These are phyloP conservation scores for Rhodophaea formosa DNA, from an alignment of 2,888 invertebrate species.

Conservation along the genomic window DNA sequence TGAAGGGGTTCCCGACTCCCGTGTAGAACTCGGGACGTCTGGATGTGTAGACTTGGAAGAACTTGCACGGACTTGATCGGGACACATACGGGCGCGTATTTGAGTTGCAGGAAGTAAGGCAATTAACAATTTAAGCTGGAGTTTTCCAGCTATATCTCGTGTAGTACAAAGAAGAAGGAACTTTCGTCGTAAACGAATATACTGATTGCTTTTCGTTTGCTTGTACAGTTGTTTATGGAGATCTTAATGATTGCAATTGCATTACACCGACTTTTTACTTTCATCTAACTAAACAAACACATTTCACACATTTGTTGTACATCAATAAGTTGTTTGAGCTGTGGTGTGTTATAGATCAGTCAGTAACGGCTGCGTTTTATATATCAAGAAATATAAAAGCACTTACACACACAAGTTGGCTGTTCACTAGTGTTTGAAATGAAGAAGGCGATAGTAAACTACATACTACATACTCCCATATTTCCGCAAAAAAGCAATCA, in stretches of 20 bases:
- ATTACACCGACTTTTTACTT: too few relatives aligned
- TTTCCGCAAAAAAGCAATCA: too few relatives aligned
- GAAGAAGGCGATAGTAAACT: too few relatives aligned
- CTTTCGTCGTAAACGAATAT: neutral
- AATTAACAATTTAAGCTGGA: constrained; percentile 10
- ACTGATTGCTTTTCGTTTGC: neutral
- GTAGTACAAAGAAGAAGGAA: neutral
- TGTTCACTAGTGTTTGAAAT: too few relatives aligned
- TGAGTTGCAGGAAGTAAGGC: constrained; percentile 8
- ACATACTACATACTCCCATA: too few relatives aligned
- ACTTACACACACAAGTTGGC: too few relatives aligned
- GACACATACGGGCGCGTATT: constrained; percentile 12
- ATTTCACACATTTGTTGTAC: too few relatives aligned
- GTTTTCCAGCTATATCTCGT: neutral
- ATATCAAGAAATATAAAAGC: too few relatives aligned
- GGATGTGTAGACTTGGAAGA: constrained; percentile 18
- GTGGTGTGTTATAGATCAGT: too few relatives aligned
- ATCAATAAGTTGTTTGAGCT: too few relatives aligned
- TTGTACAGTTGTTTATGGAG: neutral
- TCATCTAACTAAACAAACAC: too few relatives aligned
- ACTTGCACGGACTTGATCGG: constrained; percentile 6
- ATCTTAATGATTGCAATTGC: neutral
- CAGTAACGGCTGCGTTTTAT: too few relatives aligned
- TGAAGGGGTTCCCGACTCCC: constrained; percentile 22
- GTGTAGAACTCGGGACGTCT: constrained; percentile 19